Base-by-base conservation (phyloP, 2,113 vertebrate genomes). In the Oryzias celebensis region DNA sequence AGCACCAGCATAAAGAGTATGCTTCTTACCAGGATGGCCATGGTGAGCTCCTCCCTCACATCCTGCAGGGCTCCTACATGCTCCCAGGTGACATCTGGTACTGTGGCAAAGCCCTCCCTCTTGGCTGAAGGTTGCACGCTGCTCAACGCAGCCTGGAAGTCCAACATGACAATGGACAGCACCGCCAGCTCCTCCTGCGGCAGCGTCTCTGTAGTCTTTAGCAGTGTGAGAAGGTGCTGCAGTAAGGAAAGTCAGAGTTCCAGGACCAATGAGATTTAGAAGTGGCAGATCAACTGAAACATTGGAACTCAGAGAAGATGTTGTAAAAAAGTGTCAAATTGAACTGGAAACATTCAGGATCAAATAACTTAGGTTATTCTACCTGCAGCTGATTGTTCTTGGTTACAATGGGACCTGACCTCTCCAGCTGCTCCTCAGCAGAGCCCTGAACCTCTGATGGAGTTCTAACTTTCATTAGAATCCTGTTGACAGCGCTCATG, bases 81-180 rank as follows among this genome's bases (percentile, higher is more conserved):
- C 7, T 93, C 93, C 97, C 97, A 99, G 0, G 93, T 97, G 73
- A 98, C 97, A 44, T 95, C 94, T 0, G 97, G 97, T 24, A 98
- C 92, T 0, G 97, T 99, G 80, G 95, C 94, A 58, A 99, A 98
- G 74, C 97, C 97, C 87, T 99, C 97, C 46, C 97, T 93, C 89
- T 98, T 98, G 71, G 97, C 97, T 7, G 97, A 98, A 2, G 97
- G 97, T 41, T 99, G 97, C 7, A 99, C 93, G 0, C 89, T 89
- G 58, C 91, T 63, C 53, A 98, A 84, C 0, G 97, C 93, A 7
- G 80, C 78, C 84, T 89, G 89, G 75, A 99, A 99, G 83, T 99
- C 97, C 3, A 92, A 92, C 93, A 96, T 89, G 75, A 94, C 91
- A 48, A 98, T 93, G 72, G 91, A 91, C 2, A 99, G 85, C 49